Conservation (phyloP, 1,140 invertebrate genomes). For the Heliconius hewitsoni region DNA sequence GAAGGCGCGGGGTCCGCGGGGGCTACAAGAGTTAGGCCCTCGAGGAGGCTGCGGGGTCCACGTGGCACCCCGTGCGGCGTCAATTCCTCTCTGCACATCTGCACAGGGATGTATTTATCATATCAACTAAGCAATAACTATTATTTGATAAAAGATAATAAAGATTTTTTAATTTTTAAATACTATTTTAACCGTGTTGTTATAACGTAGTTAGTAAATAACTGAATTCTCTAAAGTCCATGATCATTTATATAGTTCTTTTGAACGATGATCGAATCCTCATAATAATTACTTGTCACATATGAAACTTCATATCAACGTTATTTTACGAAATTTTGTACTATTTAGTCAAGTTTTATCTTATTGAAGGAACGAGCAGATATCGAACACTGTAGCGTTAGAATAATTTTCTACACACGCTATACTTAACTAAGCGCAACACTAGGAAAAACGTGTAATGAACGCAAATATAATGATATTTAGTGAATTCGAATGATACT, state of each 20-base stretch:
- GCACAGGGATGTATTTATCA: constrained; percentile 67
- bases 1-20: background rate
- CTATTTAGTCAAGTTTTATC: constrained; percentile 47
- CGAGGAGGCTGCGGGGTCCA: constrained; percentile 18
- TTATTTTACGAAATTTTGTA: constrained; percentile 66
- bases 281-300: constrained; percentile 66
- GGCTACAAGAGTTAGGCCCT: background rate
- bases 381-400: constrained; percentile 29
- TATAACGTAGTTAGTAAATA: constrained; percentile 80
- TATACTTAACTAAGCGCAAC: constrained; percentile 19
- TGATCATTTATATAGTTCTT: constrained; percentile 77
- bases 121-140: constrained; percentile 80
- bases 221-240: constrained; percentile 77
- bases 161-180: constrained; percentile 74
- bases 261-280: constrained; percentile 76
- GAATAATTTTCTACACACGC: constrained; percentile 20
- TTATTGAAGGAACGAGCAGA: constrained; percentile 43
- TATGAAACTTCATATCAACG: constrained; percentile 74
- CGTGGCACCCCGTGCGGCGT: constrained; percentile 20
- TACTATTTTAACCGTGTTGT: constrained; percentile 78
- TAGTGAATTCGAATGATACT: constrained; percentile 22
- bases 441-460: constrained; percentile 4
- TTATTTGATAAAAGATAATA: constrained; percentile 73
- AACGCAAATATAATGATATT: background rate
- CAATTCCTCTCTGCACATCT: constrained; percentile 38